Evolutionary conservation across 2,113 vertebrate species (phyloP).

Genomic region (Crocuta crocuta): DNA sequence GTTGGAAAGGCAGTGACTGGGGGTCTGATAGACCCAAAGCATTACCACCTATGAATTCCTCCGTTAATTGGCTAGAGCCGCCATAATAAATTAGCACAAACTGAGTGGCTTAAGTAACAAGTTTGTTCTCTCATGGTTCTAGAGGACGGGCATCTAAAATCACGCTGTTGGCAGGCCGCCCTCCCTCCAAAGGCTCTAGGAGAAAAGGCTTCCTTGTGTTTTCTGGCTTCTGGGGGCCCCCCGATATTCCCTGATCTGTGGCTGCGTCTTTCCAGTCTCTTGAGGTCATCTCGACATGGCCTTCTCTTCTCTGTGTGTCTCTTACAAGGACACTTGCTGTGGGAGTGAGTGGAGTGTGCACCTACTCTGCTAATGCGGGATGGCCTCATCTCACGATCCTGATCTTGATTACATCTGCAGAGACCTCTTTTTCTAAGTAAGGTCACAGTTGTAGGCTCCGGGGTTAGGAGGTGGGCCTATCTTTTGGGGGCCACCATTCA

Average conservation of each 20-base stretch:
- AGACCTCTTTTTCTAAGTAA: not conserved
- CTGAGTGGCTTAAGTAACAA: not conserved
- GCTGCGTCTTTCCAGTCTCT: not conserved
- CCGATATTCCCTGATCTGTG: not conserved
- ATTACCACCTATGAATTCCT: not conserved
- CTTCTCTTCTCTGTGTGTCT: not conserved
- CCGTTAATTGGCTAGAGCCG: not conserved
- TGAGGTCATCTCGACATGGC: not conserved
- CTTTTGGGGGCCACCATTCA: not conserved
- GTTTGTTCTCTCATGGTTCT: not conserved
- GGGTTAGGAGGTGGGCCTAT: not conserved
- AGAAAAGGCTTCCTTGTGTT: not conserved
- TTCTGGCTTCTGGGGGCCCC: not conserved
- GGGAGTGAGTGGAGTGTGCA: not conserved
- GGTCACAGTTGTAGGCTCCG: not conserved
- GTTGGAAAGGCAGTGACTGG: not conserved
- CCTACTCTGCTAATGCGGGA: not conserved
- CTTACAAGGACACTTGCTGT: not conserved
- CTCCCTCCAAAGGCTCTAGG: not conserved
- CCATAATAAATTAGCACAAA: too few relatives aligned
- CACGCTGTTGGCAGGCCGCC: rapidly evolving
- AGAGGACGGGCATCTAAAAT: not conserved
- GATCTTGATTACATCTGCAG: not conserved
- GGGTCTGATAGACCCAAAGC: not conserved
- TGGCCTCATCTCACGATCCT: not conserved